Evolutionary conservation across 2,888 invertebrate genomes (phyloP).

Genomic region (Drosophila nr. medialis): DNA sequence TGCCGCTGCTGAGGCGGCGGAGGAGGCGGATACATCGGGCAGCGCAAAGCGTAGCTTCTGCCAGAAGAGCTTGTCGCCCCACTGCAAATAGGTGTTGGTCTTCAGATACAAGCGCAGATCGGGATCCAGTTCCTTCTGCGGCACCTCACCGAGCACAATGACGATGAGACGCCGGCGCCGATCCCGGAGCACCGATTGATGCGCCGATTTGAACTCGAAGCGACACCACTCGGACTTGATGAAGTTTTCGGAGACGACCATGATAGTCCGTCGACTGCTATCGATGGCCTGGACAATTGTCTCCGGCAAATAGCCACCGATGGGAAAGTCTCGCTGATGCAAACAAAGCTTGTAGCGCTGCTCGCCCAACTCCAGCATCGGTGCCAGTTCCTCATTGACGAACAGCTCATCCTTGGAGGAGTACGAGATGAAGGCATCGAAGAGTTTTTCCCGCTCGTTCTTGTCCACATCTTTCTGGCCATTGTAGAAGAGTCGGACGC

Average conservation of each 20-base stretch:
- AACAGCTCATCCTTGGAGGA: slow-evolving; percentile 96
- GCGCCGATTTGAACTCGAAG: slow-evolving; percentile 97
- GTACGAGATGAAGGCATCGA: slow-evolving; percentile 98
- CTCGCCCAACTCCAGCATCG: slow-evolving; percentile 93
- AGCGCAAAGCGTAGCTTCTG: slow-evolving; percentile 96
- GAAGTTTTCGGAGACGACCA: slow-evolving; percentile 97
- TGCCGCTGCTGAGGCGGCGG: not conserved
- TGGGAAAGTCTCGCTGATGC: slow-evolving; percentile 96
- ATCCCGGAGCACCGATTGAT: slow-evolving; percentile 95
- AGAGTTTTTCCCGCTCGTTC: slow-evolving; percentile 93
- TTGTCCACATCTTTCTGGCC: slow-evolving; percentile 91
- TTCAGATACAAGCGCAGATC: slow-evolving; percentile 95
- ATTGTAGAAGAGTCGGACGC: slow-evolving; percentile 91
- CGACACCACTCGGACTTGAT: slow-evolving; percentile 97
- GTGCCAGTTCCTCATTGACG: slow-evolving; percentile 94
- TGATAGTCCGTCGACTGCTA: slow-evolving; percentile 94
- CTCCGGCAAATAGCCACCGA: slow-evolving; percentile 94
- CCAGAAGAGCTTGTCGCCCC: slow-evolving; percentile 98
- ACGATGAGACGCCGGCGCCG: slow-evolving; percentile 94
- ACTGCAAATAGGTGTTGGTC: slow-evolving; percentile 95
- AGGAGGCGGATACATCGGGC: slow-evolving; percentile 88
- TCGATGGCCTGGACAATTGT: slow-evolving; percentile 97
- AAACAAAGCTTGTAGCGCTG: slow-evolving; percentile 94
- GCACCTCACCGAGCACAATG: slow-evolving; percentile 94
- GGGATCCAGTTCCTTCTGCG: slow-evolving; percentile 94